Evolutionary conservation across 2,113 vertebrate genomes (phyloP).

Genomic region (Lophotis ruficrista): DNA sequence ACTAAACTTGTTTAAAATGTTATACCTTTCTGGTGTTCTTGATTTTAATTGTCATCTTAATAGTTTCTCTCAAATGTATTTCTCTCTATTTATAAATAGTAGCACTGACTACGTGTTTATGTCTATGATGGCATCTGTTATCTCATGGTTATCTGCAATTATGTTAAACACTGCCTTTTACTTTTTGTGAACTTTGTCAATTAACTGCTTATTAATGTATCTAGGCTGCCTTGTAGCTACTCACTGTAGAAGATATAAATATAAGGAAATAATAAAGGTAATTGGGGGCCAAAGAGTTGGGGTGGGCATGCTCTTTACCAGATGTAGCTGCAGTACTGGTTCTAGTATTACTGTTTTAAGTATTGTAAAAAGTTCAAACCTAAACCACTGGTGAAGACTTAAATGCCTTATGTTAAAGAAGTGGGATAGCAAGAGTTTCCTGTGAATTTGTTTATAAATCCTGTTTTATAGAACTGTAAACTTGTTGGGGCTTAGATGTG

Average conservation of each 20-base stretch:
- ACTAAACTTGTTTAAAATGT: not conserved
- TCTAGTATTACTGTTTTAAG: not conserved
- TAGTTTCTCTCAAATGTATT: not conserved
- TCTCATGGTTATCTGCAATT: not conserved
- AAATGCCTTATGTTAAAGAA: not conserved
- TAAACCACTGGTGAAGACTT: not conserved
- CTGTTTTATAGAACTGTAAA: not conserved
- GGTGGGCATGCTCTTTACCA: not conserved
- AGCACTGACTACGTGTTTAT: not conserved
- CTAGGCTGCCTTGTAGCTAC: not conserved
- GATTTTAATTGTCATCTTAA: not conserved
- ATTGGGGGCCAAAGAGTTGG: not conserved
- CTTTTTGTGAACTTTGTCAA: not conserved
- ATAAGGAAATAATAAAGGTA: not conserved
- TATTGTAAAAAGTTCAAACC: not conserved
- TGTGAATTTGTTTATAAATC: not conserved
- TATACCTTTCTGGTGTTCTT: not conserved
- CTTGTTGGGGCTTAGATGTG: not conserved
- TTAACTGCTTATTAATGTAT: not conserved
- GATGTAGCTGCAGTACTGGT: not conserved
- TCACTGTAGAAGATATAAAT: not conserved
- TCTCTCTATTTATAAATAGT: not conserved
- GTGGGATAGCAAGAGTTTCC: not conserved
- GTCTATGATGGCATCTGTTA: not conserved
- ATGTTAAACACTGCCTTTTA: not conserved